Evolutionary conservation across 2,113 vertebrate species (phyloP), one percentile per base, ranked within the genome.

Genomic region (Otis tarda): DNA sequence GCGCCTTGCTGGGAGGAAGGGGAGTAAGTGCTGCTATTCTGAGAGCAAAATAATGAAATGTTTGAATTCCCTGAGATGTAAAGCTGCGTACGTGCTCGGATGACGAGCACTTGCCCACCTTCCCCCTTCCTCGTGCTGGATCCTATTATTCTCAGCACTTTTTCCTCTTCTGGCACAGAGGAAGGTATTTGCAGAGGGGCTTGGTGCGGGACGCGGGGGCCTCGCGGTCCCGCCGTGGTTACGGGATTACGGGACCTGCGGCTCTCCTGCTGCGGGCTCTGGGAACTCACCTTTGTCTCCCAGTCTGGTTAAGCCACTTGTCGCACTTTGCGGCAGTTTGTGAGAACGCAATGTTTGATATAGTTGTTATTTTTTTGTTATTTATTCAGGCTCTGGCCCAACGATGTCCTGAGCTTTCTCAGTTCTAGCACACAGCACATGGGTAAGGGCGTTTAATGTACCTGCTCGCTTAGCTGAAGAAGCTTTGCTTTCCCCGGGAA

Each of bases 281-380:
- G 33, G 53, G 47, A 27, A 22, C 39, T 78, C 10, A 0, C 14
- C 94, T 33, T 17, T 25, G 35, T 7, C 31, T 35, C 67, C 70
- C 50, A 1, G 1, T 7, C 59, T 31, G 68, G 11, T n/a, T 14
- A 7, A 67, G 6, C 56, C 90, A 89, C 90, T 74, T 92, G 60
- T 87, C 83, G 96, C 75, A 4, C 64, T 27, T 41, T 0, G 3
- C 65, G 53, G 78, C 28, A 41, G 33, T 4, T 14, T 39, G 7
- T 0, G 28, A 52, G 35, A n/a, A 9, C 1, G 10, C 49, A 6
- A 4, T 0, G 2, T 5, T 11, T 22, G 63, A 22, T 28, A 0
- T 1, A 1, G 50, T 33, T 65, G 22, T 22, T 47, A 49, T 23
- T 30, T 31, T 8, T 77, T 41, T n/a, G 47, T 15, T 65, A 10